phyloP scores from a whole-genome alignment of 2,888 invertebrate genomes.

The Siphlonurus alternatus region DNA sequence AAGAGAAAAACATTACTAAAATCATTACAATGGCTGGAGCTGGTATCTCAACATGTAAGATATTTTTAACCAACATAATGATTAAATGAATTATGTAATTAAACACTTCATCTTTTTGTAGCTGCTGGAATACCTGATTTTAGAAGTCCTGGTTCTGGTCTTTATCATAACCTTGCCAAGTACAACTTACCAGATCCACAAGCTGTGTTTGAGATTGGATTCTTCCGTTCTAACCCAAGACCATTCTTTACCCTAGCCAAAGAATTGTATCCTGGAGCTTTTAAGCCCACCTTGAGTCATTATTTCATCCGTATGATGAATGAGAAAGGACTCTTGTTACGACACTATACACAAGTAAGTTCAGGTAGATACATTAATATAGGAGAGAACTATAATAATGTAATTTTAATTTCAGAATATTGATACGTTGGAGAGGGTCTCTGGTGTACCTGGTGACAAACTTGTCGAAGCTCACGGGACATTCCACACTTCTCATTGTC shows the following conservation, averaged over 20 bases:
- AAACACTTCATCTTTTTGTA: constrained; percentile 26
- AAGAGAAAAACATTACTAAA: constrained; percentile 57
- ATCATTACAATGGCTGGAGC: constrained; percentile 91
- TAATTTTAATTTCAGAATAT: constrained; percentile 53
- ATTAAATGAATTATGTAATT: neutral
- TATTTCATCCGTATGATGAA: constrained; percentile 75
- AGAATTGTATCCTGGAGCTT: constrained; percentile 71
- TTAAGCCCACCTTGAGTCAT: constrained; percentile 79
- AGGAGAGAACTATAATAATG: neutral
- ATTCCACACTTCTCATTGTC: constrained; percentile 74
- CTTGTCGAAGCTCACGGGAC: constrained; percentile 92
- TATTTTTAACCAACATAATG: constrained; percentile 3
- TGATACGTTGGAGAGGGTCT: constrained; percentile 76
- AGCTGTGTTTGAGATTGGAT: constrained; percentile 81
- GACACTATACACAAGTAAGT: constrained; percentile 35
- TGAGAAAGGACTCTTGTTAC: constrained; percentile 49
- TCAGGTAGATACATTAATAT: constrained; percentile 22
- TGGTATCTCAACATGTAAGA: constrained; percentile 88
- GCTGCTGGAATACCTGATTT: constrained; percentile 96
- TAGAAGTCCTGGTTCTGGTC: constrained; percentile 77
- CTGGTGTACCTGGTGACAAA: constrained; percentile 67
- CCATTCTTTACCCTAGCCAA: constrained; percentile 87
- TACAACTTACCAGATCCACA: constrained; percentile 83
- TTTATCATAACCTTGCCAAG: constrained; percentile 81
- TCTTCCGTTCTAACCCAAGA: constrained; percentile 72